Base-by-base conservation (phyloP, 2,113 vertebrate species). In the Psittacara wagleri region DNA sequence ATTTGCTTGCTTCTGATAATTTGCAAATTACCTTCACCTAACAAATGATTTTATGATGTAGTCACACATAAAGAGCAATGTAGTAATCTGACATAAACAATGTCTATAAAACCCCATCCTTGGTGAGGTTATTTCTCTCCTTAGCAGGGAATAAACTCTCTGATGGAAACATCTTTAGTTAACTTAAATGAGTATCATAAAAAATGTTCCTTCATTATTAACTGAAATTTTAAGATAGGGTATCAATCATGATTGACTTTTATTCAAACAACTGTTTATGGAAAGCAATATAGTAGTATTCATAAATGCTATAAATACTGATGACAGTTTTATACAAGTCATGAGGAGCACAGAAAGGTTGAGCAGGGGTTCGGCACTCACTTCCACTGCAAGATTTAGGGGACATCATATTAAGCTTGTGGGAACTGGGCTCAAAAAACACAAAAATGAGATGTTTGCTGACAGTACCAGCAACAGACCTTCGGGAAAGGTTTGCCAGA, bases 21-120 rank as follows among this genome's bases (percentile, higher is more conserved):
- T 95, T 94, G 62, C 84, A 95, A 95, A 92, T 95, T 95, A 86
- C 83, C 28, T 90, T 83, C 88, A 93, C 83, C 73, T 81, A 94
- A 70, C 10, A 20, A 93, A 92, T 68, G 25, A 93, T 93, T 97
- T 94, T 92, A 96, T 83, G 85, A 92, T 95, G 77, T 46, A 95
- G 57, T 83, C 69, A 78, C 51, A 96, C 55, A 85, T 4, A 82
- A 49, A 92, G 24, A 84, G 80, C 11, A 2, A 67, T 44, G 57
- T 22, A 94, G 83, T 66, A 88, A 77, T 86, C 48, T 75, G 78
- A 88, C 59, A 96, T 86, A 95, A 96, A 92, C 72, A 83, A 43
- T 5, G 1, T 64, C 83, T 81, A 81, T 86, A 93, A 94, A 95
- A 43, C 6, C 18, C 37, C 55, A 90, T 83, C 68, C 29, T 78